phyloP scores from a whole-genome alignment of 2,888 invertebrate species.

The Phortica magna region DNA sequence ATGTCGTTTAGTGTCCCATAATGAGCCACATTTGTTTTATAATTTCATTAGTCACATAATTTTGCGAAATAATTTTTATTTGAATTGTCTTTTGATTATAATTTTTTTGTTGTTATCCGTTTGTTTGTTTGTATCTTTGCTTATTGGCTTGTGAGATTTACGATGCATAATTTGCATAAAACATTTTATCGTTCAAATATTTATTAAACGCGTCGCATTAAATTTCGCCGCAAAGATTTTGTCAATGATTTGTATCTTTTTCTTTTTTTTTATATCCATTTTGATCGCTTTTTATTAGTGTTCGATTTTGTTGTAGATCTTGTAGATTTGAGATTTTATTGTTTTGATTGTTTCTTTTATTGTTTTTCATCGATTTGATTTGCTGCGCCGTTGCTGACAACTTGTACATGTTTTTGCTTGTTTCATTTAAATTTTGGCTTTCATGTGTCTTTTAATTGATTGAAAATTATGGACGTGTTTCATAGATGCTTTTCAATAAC shows the following conservation, averaged over 20 bases:
- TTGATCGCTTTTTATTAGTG: slow-evolving; percentile 57
- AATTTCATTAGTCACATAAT: slow-evolving; percentile 66
- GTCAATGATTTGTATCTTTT: slow-evolving; percentile 2
- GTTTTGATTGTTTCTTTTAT: slow-evolving; percentile 45
- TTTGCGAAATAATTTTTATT: slow-evolving; percentile 12
- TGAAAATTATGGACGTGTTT: slow-evolving; percentile 62
- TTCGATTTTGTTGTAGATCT: slow-evolving; percentile 26
- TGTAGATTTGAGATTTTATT: slow-evolving; percentile 50
- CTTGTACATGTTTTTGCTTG: slow-evolving; percentile 70
- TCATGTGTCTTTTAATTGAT: slow-evolving; percentile 57
- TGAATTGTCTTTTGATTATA: background rate
- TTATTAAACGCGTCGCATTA: slow-evolving; percentile 46
- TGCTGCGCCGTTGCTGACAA: slow-evolving; percentile 56
- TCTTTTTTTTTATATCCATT: slow-evolving; percentile 58
- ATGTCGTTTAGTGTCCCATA: slow-evolving; percentile 70
- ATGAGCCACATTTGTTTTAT: slow-evolving; percentile 71
- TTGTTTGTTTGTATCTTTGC: background rate
- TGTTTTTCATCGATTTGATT: background rate
- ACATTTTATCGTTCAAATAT: slow-evolving; percentile 71
- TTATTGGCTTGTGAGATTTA: slow-evolving; percentile 45
- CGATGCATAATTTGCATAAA: slow-evolving; percentile 62
- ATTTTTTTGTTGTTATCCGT: background rate
- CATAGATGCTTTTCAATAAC: slow-evolving; percentile 44
- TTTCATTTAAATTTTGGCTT: slow-evolving; percentile 44
- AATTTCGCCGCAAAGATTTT: slow-evolving; percentile 32